Percentiles rank a stretch among this genome's conserved stretches.
Conservation (phyloP, 2,797 vertebrate species). For the Sus cebifrons region DNA sequence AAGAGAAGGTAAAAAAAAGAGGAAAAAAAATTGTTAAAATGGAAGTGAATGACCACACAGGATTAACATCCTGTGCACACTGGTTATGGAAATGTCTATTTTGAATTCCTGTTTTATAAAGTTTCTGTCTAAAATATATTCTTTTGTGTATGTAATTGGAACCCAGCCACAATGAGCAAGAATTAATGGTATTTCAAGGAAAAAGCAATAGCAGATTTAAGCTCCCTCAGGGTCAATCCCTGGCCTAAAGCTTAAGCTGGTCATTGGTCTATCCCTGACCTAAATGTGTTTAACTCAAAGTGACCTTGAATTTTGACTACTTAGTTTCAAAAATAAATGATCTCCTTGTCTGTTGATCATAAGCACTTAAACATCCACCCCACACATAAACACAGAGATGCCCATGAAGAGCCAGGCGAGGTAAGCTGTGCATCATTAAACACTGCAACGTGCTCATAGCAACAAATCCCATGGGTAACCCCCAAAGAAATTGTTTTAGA, state of each 20-base stretch:
- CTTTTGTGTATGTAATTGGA: constrained; percentile 15
- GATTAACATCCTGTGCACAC: neutral
- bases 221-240: neutral
- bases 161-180: neutral
- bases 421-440: neutral
- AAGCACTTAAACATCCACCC: neutral
- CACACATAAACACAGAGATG: neutral
- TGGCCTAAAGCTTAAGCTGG: neutral
- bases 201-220: neutral
- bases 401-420: neutral
- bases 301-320: constrained; percentile 38
- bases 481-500: constrained; percentile 2
- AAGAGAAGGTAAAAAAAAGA: neutral
- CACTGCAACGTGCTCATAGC: neutral
- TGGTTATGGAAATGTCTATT: neutral
- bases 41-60: neutral
- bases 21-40: constrained; percentile 32
- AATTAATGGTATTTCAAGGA: constrained; percentile 8
- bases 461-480: neutral
- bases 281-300: constrained; percentile 28
- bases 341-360: neutral
- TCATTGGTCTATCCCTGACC: neutral
- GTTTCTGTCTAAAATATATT: constrained; percentile 1
- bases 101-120: constrained; percentile 61
- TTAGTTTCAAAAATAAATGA: constrained; percentile 13